Conservation (phyloP, 1,140 invertebrate genomes). For the Maconellicoccus hirsutus region DNA sequence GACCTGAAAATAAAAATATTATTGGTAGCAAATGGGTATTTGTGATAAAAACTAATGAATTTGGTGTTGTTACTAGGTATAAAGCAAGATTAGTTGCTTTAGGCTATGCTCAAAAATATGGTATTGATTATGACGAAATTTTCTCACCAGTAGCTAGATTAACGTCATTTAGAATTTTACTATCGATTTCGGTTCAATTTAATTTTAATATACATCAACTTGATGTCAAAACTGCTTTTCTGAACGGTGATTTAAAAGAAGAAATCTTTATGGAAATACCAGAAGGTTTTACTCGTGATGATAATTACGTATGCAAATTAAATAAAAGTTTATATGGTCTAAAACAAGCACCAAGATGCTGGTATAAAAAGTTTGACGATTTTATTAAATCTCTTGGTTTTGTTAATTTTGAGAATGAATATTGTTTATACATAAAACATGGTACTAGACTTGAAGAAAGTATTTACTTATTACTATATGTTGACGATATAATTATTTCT, state of each 20-base stretch:
- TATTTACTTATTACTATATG: no score
- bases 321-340: slow-evolving; percentile 34
- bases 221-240: slow-evolving; percentile 18
- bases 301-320: slow-evolving; percentile 29
- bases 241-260: slow-evolving; percentile 21
- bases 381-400: no score
- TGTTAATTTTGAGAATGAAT: no score
- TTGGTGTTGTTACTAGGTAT: slow-evolving; percentile 31
- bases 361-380: slow-evolving; percentile 33
- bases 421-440: no score
- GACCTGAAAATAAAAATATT: slow-evolving; percentile 31
- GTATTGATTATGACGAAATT: slow-evolving; percentile 32
- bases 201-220: slow-evolving; percentile 32
- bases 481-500: no score
- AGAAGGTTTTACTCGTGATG: neutral
- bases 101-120: slow-evolving; percentile 37
- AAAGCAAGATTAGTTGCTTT: slow-evolving; percentile 38
- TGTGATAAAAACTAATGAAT: slow-evolving; percentile 32
- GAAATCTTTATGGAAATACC: neutral
- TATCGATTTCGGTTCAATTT: slow-evolving; percentile 32
- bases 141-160: slow-evolving; percentile 33
- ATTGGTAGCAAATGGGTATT: slow-evolving; percentile 34
- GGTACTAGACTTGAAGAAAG: no score
- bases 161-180: slow-evolving; percentile 33
- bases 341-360: slow-evolving; percentile 33